Conservation (phyloP, 2,888 invertebrate genomes). For the Tetropium fuscum region DNA sequence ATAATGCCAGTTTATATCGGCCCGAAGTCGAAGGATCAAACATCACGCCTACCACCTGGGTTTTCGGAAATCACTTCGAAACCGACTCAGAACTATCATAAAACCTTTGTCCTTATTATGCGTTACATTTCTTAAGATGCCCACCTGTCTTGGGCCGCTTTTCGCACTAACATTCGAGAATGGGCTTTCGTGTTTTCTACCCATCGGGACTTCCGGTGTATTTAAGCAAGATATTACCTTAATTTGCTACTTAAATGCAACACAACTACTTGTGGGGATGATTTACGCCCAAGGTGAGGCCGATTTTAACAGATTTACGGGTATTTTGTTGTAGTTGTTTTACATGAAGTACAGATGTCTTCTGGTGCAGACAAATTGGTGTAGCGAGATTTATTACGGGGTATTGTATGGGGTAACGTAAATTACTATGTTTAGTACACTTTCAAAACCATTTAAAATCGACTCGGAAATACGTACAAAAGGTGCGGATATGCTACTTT, state of each 20-base stretch:
- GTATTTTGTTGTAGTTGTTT: conserved; percentile 32
- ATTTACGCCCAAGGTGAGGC: conserved; percentile 42
- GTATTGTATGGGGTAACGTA: conserved; percentile 16
- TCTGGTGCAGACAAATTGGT: conserved; percentile 38
- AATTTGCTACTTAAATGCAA: conserved; percentile 54
- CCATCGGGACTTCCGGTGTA: conserved; percentile 52
- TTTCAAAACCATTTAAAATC: conserved; percentile 28
- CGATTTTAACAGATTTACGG: conserved; percentile 32
- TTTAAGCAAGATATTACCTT: conserved; percentile 51
- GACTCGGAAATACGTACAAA: too few species aligned
- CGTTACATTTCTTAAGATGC: conserved; percentile 52
- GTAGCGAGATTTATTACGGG: conserved; percentile 33
- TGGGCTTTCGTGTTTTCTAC: conserved; percentile 45
- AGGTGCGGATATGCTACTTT: too few species aligned
- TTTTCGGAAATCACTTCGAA: conserved; percentile 51
- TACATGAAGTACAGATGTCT: conserved; percentile 43
- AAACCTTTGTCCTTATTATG: conserved; percentile 45
- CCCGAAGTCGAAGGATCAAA: conserved; percentile 49
- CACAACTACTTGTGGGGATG: conserved; percentile 41
- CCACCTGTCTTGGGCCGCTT: conserved; percentile 52
- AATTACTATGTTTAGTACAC: conserved; percentile 13
- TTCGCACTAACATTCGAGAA: conserved; percentile 50
- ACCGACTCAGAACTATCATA: conserved; percentile 42
- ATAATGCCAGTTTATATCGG: conserved; percentile 40
- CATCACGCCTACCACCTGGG: conserved; percentile 63